These are phyloP conservation scores for Blastobasis adustella DNA, from an alignment of 2,888 invertebrate species.

Conservation along the genomic window DNA sequence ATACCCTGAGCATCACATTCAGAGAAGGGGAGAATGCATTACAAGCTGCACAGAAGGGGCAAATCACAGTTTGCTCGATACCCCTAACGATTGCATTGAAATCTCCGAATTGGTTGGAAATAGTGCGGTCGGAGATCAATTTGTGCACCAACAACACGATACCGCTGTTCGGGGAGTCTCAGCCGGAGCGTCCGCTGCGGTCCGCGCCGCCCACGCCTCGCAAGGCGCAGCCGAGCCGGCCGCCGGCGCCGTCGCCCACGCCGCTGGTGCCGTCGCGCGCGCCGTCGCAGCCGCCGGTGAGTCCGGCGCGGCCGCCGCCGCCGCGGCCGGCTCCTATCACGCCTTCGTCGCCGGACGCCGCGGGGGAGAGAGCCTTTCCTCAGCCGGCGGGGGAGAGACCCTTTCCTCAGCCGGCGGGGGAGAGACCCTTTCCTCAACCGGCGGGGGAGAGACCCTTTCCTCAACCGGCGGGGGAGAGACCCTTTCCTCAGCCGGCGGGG, in stretches of 20 bases:
- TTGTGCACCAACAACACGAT: slow-evolving; percentile 90
- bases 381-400: slow-evolving; percentile 19
- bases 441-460: background rate
- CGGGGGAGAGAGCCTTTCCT: background rate
- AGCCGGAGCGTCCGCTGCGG: slow-evolving; percentile 49
- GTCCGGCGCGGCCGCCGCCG: slow-evolving; percentile 68
- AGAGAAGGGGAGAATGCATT: slow-evolving; percentile 92
- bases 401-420: background rate
- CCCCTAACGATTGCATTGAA: slow-evolving; percentile 83
- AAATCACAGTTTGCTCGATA: slow-evolving; percentile 78
- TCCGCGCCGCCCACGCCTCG: slow-evolving; percentile 66
- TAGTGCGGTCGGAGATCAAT: slow-evolving; percentile 87
- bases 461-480: too few relatives aligned
- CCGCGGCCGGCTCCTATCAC: slow-evolving; percentile 42
- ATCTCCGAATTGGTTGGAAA: slow-evolving; percentile 89
- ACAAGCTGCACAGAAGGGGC: slow-evolving; percentile 76
- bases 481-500: background rate
- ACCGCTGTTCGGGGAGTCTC: slow-evolving; percentile 77
- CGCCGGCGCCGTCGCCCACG: slow-evolving; percentile 76
- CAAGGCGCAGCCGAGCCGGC: slow-evolving; percentile 74
- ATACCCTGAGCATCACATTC: slow-evolving; percentile 93
- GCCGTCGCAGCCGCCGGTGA: slow-evolving; percentile 71
- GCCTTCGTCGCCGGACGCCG: slow-evolving; percentile 8
- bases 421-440: background rate
- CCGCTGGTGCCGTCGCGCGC: slow-evolving; percentile 57